These are phyloP conservation scores for Pangasius krempfi DNA, from an alignment of 2,797 vertebrate genomes.

Conservation along the genomic window DNA sequence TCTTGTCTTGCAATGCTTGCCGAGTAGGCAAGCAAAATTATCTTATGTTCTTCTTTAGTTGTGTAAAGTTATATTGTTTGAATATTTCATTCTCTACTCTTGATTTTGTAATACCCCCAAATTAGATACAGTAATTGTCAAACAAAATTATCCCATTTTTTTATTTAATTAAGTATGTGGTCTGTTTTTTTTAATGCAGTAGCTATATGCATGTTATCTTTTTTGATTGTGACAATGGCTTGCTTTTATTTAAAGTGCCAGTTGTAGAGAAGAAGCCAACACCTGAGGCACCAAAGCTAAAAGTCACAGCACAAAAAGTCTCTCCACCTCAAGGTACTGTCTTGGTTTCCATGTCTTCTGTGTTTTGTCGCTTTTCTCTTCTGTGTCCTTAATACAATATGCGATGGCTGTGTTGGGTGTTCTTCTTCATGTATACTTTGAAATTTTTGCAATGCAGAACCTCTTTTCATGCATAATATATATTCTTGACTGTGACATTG, in stretches of 20 bases:
- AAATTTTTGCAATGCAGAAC: background rate
- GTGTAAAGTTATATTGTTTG: background rate
- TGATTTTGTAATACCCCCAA: background rate
- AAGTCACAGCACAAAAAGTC: conserved; percentile 31
- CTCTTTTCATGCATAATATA: background rate
- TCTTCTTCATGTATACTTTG: background rate
- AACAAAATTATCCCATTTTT: background rate
- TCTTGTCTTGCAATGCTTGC: conserved; percentile 42
- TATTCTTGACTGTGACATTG: conserved; percentile 18
- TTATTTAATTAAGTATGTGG: background rate
- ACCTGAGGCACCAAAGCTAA: conserved; percentile 31
- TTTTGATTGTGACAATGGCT: conserved; percentile 28
- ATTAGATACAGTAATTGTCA: background rate
- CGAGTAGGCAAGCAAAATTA: conserved; percentile 44
- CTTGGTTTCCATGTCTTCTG: conserved; percentile 12
- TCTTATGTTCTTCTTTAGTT: conserved; percentile 22
- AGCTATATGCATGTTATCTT: background rate
- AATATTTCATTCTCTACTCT: conserved; percentile 29
- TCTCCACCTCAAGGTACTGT: conserved; percentile 49
- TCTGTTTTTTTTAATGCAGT: background rate
- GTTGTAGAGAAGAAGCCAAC: conserved; percentile 59
- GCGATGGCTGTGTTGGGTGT: background rate
- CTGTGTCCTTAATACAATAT: background rate
- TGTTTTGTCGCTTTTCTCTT: background rate
- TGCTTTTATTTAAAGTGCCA: conserved; percentile 63